Base-by-base conservation (phyloP, 2,113 vertebrate genomes). In the Lasiurus borealis region DNA sequence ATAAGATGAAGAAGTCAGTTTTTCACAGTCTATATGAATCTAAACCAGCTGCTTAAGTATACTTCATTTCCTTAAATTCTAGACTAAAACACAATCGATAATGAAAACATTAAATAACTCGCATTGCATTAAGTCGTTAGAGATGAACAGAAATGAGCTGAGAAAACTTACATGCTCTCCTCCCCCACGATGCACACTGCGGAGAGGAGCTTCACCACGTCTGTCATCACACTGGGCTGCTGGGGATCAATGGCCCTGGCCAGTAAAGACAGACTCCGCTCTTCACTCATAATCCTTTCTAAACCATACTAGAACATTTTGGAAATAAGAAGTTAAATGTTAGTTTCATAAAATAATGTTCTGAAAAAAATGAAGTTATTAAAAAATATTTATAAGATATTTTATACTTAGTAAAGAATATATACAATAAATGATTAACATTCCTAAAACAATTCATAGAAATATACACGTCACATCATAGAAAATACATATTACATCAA, bases 121-220 rank as follows among this genome's bases (percentile, higher is more conserved):
- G 59, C 29, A 44, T 2, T 71, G n/a, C 23, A 21, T 64, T 10
- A 93, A 84, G 90, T n/a, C 19, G 68, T 68, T 64, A 19, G 8
- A 27, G 16, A 57, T 68, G 62, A 14, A 69, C 3, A 93, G 12
- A 75, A 69, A 66, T 27, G 71, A 27, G 23, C 5, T 48, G 27
- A 54, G n/a, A 94, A 73, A 76, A 98, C 99, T 97, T 98, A 99
- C 99, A 98, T 99, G 98, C 99, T 99, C 97, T 99, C 99, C 90
- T 99, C 99, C 93, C 99, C 99, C 83, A 99, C 99, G 93, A 99
- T 99, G 97, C 99, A 99, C 97, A 99, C 99, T 93, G 99, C 99
- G 85, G 99, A 99, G 16, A 99, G 98, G 36, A 99, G 98, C 97
- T 99, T 99, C 57, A 99, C 99, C 94, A 99, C 99, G 77, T 99